Conservation (phyloP, 2,113 vertebrate genomes). For the Proteles cristata region DNA sequence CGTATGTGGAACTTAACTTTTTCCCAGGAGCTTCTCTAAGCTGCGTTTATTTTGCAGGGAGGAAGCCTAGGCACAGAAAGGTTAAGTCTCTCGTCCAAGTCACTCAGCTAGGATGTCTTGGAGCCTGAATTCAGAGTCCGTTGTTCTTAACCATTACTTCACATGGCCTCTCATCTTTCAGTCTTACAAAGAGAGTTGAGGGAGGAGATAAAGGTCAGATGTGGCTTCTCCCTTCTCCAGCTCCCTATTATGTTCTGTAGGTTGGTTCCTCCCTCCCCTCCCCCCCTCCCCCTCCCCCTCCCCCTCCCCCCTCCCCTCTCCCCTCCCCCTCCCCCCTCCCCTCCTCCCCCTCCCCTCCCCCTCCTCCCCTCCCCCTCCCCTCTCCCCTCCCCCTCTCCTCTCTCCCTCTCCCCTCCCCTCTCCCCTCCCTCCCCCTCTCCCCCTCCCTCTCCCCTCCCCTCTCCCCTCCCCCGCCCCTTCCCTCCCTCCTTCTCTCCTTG, state of each 20-base stretch:
- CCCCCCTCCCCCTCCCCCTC: fast-evolving
- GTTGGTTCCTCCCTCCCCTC: not conserved
- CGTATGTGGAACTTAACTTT: not conserved
- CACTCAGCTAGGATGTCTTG: not conserved
- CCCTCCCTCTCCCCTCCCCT: too few species aligned
- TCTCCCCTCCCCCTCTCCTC: fast-evolving
- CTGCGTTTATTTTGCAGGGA: slow-evolving; percentile 32
- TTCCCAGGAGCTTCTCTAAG: not conserved
- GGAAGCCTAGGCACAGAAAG: not conserved
- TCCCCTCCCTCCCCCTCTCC: not conserved
- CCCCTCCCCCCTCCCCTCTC: too few species aligned
- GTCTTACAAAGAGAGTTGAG: not conserved
- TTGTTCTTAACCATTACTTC: not conserved
- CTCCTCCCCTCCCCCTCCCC: too few species aligned
- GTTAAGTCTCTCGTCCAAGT: not conserved
- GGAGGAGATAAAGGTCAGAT: not conserved
- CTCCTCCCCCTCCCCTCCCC: too few species aligned
- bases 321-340: too few species aligned
- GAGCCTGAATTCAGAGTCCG: not conserved
- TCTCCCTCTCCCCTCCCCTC: too few species aligned
- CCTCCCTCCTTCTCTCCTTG: not conserved
- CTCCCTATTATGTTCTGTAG: not conserved
- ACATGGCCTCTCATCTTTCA: not conserved
- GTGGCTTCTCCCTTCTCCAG: not conserved
- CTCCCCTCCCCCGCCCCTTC: fast-evolving